A percentile compares a stretch with the other conserved stretches of the same genome.
Conservation (phyloP, 2,797 vertebrate genomes). For the Cirrhinus mrigala region DNA sequence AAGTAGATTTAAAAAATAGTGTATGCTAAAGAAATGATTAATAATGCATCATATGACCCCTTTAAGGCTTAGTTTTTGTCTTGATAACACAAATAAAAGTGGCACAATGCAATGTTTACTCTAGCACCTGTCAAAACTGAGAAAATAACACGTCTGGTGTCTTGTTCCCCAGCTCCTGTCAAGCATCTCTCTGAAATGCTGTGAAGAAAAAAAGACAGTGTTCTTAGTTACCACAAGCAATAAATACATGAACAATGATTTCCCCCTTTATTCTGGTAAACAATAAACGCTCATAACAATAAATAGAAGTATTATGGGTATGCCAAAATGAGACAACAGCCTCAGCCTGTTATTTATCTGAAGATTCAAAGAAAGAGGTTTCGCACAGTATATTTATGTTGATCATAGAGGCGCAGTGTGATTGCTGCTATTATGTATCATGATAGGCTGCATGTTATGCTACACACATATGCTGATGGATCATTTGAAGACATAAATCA, state of each 20-base stretch:
- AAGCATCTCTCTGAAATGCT: slow-evolving; percentile 23
- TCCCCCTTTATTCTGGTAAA: slow-evolving; percentile 13
- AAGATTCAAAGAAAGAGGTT: background rate
- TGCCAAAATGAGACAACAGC: slow-evolving; percentile 13
- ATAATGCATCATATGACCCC: slow-evolving; percentile 1
- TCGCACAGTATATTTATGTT: background rate
- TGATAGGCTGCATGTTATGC: background rate
- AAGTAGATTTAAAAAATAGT: background rate
- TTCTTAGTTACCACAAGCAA: slow-evolving; percentile 27
- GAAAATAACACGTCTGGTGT: slow-evolving; percentile 14
- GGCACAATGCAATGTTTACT: slow-evolving; percentile 30
- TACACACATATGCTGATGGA: slow-evolving; percentile 1
- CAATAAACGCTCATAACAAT: slow-evolving; percentile 35
- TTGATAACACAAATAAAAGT: slow-evolving; percentile 10
- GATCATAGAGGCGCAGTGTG: background rate
- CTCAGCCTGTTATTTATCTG: slow-evolving; percentile 7
- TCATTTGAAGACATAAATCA: slow-evolving; percentile 2
- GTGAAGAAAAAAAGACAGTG: slow-evolving; percentile 29
- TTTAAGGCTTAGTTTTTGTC: background rate
- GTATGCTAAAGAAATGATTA: background rate
- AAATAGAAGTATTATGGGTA: slow-evolving; percentile 26
- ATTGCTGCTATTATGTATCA: slow-evolving; percentile 10
- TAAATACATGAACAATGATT: background rate
- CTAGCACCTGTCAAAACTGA: slow-evolving; percentile 28
- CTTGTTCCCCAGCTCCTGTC: slow-evolving; percentile 32